Conservation (phyloP, 2,888 invertebrate species). For the Ganaspis brasiliensis region DNA sequence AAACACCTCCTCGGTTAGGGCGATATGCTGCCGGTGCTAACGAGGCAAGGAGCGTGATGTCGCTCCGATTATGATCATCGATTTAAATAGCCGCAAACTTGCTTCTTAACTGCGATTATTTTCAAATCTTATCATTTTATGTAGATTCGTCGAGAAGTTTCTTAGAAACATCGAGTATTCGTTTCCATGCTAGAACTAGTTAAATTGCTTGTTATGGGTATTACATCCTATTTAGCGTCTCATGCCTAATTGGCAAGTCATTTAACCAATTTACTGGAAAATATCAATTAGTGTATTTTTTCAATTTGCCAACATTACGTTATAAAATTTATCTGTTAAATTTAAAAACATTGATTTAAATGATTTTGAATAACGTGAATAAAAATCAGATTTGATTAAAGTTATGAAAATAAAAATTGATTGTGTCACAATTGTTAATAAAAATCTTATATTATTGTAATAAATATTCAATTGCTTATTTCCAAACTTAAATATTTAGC, state of each 20-base stretch:
- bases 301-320: too few relatives aligned
- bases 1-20: constrained; percentile 63
- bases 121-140: constrained; percentile 41
- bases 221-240: constrained; percentile 1
- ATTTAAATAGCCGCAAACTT: constrained; percentile 57
- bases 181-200: background rate
- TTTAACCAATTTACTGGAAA: too few relatives aligned
- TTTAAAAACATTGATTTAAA: too few relatives aligned
- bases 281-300: too few relatives aligned
- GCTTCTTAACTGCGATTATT: constrained; percentile 29
- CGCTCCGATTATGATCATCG: constrained; percentile 61
- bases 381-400: too few relatives aligned
- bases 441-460: too few relatives aligned
- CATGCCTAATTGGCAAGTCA: background rate
- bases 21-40: constrained; percentile 60
- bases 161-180: background rate
- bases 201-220: background rate
- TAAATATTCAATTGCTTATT: too few relatives aligned
- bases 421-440: too few relatives aligned
- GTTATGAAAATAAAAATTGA: too few relatives aligned
- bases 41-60: constrained; percentile 62
- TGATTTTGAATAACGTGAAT: too few relatives aligned
- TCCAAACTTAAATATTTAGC: too few relatives aligned
- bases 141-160: constrained; percentile 19
- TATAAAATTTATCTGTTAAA: too few relatives aligned